Evolutionary conservation across 2,888 invertebrate species (phyloP).

Genomic region (Rhagonycha lutea): DNA sequence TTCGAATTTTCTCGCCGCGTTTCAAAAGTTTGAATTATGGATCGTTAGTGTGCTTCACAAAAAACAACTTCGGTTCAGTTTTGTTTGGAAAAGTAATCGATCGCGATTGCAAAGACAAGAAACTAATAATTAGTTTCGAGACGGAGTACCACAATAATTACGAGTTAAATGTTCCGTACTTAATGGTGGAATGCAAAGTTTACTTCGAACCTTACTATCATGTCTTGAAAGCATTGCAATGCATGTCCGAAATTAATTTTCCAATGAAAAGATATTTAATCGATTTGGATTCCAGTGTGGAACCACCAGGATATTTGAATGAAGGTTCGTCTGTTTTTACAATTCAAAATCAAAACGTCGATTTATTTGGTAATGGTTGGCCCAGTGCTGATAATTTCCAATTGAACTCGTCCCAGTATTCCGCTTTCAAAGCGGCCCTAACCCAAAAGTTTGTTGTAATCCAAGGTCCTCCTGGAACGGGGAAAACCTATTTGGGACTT

Average conservation of each 20-base stretch:
- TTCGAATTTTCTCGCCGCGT: slow-evolving; percentile 48
- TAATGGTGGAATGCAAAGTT: slow-evolving; percentile 77
- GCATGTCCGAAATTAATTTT: slow-evolving; percentile 59
- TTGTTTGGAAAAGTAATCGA: slow-evolving; percentile 71
- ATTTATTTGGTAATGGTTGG: slow-evolving; percentile 50
- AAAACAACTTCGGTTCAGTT: slow-evolving; percentile 69
- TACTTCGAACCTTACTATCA: slow-evolving; percentile 83
- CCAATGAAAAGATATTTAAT: slow-evolving; percentile 74
- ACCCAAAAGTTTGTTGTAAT: slow-evolving; percentile 75
- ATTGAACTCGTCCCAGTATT: slow-evolving; percentile 69
- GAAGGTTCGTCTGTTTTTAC: slow-evolving; percentile 23
- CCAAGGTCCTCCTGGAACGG: slow-evolving; percentile 89
- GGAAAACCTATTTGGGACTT: slow-evolving; percentile 80
- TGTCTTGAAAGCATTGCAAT: slow-evolving; percentile 69
- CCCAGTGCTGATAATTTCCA: slow-evolving; percentile 55
- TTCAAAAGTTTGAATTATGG: slow-evolving; percentile 71
- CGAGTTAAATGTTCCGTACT: slow-evolving; percentile 44
- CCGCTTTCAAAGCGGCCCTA: slow-evolving; percentile 70
- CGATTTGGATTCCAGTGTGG: slow-evolving; percentile 51
- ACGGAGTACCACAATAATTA: slow-evolving; percentile 40
- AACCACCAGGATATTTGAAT: slow-evolving; percentile 53
- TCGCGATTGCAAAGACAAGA: slow-evolving; percentile 60
- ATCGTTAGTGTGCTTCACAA: slow-evolving; percentile 73
- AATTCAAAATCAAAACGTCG: not conserved
- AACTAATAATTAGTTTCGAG: slow-evolving; percentile 47